Conservation (phyloP, 2,797 vertebrate genomes). For the Acipenser oxyrinchus region DNA sequence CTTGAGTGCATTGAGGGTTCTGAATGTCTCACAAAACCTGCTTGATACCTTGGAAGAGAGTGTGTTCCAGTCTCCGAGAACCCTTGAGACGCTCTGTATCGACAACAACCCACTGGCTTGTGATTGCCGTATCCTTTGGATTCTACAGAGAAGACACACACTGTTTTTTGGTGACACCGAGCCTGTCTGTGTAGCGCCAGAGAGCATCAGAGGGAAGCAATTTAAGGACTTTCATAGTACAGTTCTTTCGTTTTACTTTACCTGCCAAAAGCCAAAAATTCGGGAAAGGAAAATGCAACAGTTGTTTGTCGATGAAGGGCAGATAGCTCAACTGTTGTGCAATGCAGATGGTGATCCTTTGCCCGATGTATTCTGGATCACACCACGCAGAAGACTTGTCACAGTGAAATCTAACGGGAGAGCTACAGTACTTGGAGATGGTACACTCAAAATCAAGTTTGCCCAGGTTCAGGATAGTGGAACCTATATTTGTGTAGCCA, state of each 20-base stretch:
- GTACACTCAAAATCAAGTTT: conserved; percentile 87
- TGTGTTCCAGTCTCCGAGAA: conserved; percentile 84
- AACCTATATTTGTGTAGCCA: conserved; percentile 85
- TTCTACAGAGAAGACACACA: conserved; percentile 79
- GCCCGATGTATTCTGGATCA: conserved; percentile 85
- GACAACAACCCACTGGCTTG: conserved; percentile 90
- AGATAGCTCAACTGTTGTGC: conserved; percentile 80
- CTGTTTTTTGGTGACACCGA: conserved; percentile 80
- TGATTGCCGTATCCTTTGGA: conserved; percentile 96
- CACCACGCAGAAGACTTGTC: conserved; percentile 76
- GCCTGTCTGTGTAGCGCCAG: conserved; percentile 85
- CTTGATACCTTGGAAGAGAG: conserved; percentile 92
- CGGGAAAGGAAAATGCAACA: conserved; percentile 87
- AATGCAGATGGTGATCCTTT: conserved; percentile 85
- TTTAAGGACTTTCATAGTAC: conserved; percentile 90
- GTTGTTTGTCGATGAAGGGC: conserved; percentile 87
- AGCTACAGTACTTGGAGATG: conserved; percentile 79
- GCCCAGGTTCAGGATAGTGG: conserved; percentile 91
- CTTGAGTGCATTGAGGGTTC: conserved; percentile 74
- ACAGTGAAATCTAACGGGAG: conserved; percentile 83
- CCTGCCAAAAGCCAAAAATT: conserved; percentile 95
- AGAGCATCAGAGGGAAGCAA: conserved; percentile 77
- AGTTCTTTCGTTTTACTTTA: conserved; percentile 87
- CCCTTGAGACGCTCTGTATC: conserved; percentile 82
- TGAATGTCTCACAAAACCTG: conserved; percentile 90